These are phyloP conservation scores for Mustela lutreola DNA, from an alignment of 2,113 vertebrate genomes.

Conservation along the genomic window DNA sequence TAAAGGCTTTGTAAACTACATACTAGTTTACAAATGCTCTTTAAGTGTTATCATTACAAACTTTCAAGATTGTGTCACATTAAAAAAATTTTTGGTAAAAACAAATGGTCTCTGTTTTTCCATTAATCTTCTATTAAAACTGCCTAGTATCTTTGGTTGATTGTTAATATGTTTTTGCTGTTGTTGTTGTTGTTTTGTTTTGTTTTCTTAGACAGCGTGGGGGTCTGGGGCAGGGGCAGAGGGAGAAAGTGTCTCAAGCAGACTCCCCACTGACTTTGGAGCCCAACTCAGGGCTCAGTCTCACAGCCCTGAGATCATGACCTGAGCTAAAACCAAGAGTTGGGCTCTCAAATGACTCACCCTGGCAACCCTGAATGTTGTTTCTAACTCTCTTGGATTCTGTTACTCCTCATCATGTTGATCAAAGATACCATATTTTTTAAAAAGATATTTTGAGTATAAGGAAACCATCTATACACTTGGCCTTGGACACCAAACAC, in stretches of 20 bases:
- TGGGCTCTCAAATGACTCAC: neutral
- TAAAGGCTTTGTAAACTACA: constrained; percentile 9
- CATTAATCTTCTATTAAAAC: neutral
- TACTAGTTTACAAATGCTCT: neutral
- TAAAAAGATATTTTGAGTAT: neutral
- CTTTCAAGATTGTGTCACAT: neutral
- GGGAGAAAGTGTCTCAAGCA: neutral
- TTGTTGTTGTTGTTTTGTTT: neutral
- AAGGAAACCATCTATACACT: neutral
- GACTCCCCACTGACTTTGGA: neutral
- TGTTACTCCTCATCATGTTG: neutral
- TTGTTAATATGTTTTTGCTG: neutral
- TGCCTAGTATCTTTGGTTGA: neutral
- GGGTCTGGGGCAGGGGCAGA: neutral
- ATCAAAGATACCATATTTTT: neutral
- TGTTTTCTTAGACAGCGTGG: neutral
- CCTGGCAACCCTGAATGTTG: neutral
- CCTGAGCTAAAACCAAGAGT: neutral
- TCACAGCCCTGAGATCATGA: neutral
- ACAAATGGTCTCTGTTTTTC: neutral
- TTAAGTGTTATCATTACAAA: neutral
- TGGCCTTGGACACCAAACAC: neutral
- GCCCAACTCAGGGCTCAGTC: neutral
- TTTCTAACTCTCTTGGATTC: neutral
- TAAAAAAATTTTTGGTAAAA: constrained; percentile 9